Evolutionary conservation across 35 echinoderm and acorn worm species (phyloP).

Genomic region (Amphiura filiformis): DNA sequence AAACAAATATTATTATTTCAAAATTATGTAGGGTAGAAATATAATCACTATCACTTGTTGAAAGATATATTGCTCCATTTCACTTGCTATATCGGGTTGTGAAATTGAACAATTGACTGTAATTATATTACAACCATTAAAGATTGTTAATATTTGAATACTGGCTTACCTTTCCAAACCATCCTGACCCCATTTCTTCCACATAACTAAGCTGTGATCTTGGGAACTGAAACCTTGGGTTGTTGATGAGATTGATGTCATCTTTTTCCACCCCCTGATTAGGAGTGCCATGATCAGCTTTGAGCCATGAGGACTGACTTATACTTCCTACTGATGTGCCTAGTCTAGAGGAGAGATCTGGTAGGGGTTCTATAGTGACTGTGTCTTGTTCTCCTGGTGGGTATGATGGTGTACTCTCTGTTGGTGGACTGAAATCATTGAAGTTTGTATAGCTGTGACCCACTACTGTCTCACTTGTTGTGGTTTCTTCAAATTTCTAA

Average conservation of each 20-base stretch:
- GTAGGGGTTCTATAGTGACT: conserved; percentile 54
- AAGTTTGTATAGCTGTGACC: conserved; percentile 33
- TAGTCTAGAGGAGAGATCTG: conserved; percentile 29
- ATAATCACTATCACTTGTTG: too few relatives aligned
- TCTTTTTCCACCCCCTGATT: conserved; percentile 18
- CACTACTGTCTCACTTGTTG: conserved; percentile 39
- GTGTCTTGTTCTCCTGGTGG: conserved; percentile 38
- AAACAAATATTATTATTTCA: too few relatives aligned
- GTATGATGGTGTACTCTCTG: conserved; percentile 64
- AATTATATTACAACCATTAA: too few relatives aligned
- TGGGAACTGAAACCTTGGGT: conserved; percentile 77
- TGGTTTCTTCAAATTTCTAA: conserved; percentile 86
- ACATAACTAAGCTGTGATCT: conserved; percentile 90
- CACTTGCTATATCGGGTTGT: too few relatives aligned
- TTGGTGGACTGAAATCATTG: conserved; percentile 66
- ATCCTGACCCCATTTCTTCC: conserved; percentile 89
- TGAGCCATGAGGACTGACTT: neutral
- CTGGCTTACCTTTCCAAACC: conserved; percentile 99
- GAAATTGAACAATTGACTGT: too few relatives aligned
- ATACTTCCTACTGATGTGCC: neutral
- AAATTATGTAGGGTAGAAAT: too few relatives aligned
- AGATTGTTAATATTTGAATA: too few relatives aligned
- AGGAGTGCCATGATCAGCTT: neutral
- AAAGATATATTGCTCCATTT: too few relatives aligned
- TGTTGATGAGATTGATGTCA: conserved; percentile 53